phyloP scores from a whole-genome alignment of 2,797 vertebrate species.

The Graptemys geographica region DNA sequence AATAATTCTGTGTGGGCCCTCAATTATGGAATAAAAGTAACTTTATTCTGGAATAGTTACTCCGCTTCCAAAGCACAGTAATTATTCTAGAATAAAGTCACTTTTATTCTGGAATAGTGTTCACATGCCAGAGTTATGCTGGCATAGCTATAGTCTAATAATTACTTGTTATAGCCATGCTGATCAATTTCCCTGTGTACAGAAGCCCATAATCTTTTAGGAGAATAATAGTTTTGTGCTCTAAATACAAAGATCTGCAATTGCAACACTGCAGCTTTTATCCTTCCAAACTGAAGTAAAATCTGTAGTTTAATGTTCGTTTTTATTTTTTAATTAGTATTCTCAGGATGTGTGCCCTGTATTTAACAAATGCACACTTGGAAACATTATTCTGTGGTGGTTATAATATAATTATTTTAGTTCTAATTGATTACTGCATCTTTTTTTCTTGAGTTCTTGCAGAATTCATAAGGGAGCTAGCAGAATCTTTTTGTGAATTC shows the following conservation, averaged over 20 bases:
- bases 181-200: background rate
- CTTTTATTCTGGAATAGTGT: background rate
- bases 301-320: slow-evolving; percentile 57
- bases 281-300: slow-evolving; percentile 61
- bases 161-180: background rate
- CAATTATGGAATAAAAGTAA: background rate
- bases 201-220: background rate
- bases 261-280: slow-evolving; percentile 46
- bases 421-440: slow-evolving; percentile 65
- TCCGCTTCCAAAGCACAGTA: background rate
- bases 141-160: background rate
- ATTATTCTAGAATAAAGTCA: background rate
- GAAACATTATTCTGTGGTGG: slow-evolving; percentile 72
- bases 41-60: background rate
- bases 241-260: background rate
- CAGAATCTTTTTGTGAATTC: slow-evolving; percentile 60
- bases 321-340: slow-evolving; percentile 70
- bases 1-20: background rate
- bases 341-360: slow-evolving; percentile 62
- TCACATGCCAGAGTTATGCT: background rate
- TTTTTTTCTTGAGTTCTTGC: slow-evolving; percentile 52
- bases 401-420: slow-evolving; percentile 67
- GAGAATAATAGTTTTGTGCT: slow-evolving; percentile 47
- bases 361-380: slow-evolving; percentile 75
- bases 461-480: slow-evolving; percentile 27